Percentiles rank a stretch among this genome's conserved stretches.
These are phyloP conservation scores for Hypocryptadius cinnamomeus DNA, from an alignment of 2,113 vertebrate genomes.

Conservation along the genomic window DNA sequence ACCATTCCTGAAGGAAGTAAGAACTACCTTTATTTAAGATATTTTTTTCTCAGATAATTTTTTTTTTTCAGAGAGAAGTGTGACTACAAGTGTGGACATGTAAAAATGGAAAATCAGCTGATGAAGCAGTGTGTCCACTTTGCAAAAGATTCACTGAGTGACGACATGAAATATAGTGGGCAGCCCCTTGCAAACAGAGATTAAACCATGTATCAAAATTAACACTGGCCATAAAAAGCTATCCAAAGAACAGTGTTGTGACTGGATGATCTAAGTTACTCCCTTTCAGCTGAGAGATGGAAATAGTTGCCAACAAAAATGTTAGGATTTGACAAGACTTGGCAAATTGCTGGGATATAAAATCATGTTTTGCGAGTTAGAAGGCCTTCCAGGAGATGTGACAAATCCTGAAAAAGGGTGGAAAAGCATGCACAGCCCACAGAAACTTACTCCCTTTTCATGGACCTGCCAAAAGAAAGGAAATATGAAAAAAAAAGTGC, in stretches of 20 bases:
- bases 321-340: conserved; percentile 62
- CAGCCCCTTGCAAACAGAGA: neutral
- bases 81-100: neutral
- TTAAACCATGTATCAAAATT: conserved; percentile 40
- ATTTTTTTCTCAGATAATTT: neutral
- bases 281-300: conserved; percentile 38
- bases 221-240: neutral
- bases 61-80: neutral
- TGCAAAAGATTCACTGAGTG: neutral
- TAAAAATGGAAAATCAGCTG: conserved; percentile 18
- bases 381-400: conserved; percentile 60
- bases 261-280: conserved; percentile 38
- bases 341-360: conserved; percentile 56
- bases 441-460: conserved; percentile 49
- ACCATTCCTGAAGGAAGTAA: neutral
- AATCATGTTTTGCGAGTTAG: conserved; percentile 64
- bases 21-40: neutral
- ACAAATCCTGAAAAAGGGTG: conserved; percentile 56
- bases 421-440: conserved; percentile 45
- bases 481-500: conserved; percentile 46
- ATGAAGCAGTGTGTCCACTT: neutral
- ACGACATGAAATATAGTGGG: neutral
- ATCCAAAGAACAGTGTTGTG: neutral
- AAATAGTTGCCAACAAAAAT: conserved; percentile 63
- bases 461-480: conserved; percentile 56